Percentiles rank a stretch among this genome's conserved stretches.
These are phyloP conservation scores for Drosophila tropicalis DNA, from an alignment of 1,140 invertebrate species.

Conservation along the genomic window DNA sequence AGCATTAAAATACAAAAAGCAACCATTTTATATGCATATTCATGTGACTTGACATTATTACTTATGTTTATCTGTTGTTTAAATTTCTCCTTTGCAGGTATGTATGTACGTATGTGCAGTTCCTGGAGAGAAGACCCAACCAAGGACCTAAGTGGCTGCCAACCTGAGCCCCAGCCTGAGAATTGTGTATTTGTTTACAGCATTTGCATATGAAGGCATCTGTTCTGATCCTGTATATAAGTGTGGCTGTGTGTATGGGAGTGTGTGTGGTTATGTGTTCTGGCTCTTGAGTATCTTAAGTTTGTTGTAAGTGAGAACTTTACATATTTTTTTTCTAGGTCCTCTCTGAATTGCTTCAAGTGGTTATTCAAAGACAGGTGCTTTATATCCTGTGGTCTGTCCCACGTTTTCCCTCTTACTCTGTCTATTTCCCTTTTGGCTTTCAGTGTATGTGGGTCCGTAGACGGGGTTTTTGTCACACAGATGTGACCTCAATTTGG, in stretches of 20 bases:
- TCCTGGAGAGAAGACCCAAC: conserved; percentile 29
- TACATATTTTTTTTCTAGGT: conserved; percentile 36
- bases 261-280: conserved; percentile 23
- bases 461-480: conserved; percentile 39
- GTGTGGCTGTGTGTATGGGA: conserved; percentile 20
- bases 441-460: conserved; percentile 52
- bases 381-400: conserved; percentile 13
- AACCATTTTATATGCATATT: conserved; percentile 57
- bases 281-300: conserved; percentile 75
- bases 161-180: not conserved
- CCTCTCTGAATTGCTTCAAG: conserved; percentile 64
- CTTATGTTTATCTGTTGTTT: conserved; percentile 67
- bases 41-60: conserved; percentile 70
- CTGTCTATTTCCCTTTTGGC: conserved; percentile 1
- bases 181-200: conserved; percentile 43
- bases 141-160: conserved; percentile 46
- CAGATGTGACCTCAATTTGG: conserved; percentile 68
- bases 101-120: conserved; percentile 14
- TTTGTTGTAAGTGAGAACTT: conserved; percentile 74
- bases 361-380: conserved; percentile 46
- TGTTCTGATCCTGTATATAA: conserved; percentile 40
- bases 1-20: conserved; percentile 41
- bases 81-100: conserved; percentile 60
- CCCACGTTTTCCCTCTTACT: not conserved
- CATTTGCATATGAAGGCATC: conserved; percentile 54